Conservation (phyloP, 2,888 invertebrate genomes). For the Spatulosminthurus flaviceps region DNA sequence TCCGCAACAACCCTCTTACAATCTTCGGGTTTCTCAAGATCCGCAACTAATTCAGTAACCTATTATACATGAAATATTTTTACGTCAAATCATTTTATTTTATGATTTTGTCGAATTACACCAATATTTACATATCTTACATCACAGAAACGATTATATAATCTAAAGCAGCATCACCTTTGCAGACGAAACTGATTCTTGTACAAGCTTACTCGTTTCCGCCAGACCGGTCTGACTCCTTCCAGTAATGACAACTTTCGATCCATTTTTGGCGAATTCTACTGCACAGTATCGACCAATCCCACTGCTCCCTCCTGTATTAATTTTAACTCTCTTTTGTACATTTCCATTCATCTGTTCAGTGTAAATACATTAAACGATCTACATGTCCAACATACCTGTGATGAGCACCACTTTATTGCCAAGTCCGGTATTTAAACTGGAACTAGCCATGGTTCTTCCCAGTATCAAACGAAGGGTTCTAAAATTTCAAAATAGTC, state of each 20-base stretch:
- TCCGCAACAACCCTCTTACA: conserved; percentile 55
- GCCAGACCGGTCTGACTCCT: conserved; percentile 76
- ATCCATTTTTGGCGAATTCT: conserved; percentile 79
- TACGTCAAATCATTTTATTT: too few species aligned
- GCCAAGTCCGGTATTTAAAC: conserved; percentile 52
- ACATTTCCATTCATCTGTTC: too few species aligned
- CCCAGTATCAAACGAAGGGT: too few species aligned
- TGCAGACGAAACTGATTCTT: conserved; percentile 35
- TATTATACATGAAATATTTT: conserved; percentile 9
- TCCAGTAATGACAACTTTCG: conserved; percentile 77
- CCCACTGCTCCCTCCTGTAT: conserved; percentile 76
- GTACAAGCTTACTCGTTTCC: conserved; percentile 64
- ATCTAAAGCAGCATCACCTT: conserved; percentile 16
- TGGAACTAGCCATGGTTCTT: conserved; percentile 29
- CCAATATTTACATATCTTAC: too few species aligned
- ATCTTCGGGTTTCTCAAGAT: conserved; percentile 55
- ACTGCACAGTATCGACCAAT: conserved; percentile 85
- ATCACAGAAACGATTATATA: too few species aligned
- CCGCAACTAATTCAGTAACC: conserved; percentile 54
- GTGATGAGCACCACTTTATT: conserved; percentile 59
- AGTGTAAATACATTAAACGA: too few species aligned
- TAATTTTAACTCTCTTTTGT: too few species aligned
- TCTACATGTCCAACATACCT: conserved; percentile 38
- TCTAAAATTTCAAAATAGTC: too few species aligned
- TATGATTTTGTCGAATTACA: too few species aligned